Evolutionary conservation across 2,888 invertebrate species (phyloP), one percentile per base, ranked within the genome.

Genomic region (Meiosimyza decipiens): DNA sequence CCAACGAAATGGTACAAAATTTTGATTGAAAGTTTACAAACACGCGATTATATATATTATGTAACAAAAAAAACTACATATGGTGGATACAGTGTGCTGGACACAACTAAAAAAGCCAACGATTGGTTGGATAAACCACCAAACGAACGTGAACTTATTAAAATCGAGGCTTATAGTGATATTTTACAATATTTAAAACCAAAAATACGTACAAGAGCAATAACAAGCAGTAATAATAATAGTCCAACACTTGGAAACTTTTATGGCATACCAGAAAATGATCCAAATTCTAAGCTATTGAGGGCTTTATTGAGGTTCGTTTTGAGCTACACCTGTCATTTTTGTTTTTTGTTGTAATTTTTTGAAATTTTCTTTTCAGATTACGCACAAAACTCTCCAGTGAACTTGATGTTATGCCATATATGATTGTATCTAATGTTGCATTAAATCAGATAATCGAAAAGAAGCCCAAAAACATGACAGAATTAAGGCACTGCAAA

Each of bases 381-480:
- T 72, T 78, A 16, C 80, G 82, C 13, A 71, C 74, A 7, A 74
- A 74, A n/a, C 63, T 81, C 6, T 80, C 82, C 5, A 74, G 71
- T 16, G 73, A 78, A 13, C 73, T 77, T 55, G 89, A 90, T 74
- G 88, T 89, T 75, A 90, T 90, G 84, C 92, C 91, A 0, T 91
- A 91, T 80, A 89, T 90, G 85, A 88, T 92, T 16, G 90, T 90
- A 50, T 90, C 90, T 70, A 91, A 92, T 81, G 89, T 88, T 73
- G 89, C 89, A 16, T 82, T 92, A 28, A 85, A 90, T 74, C 88
- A 90, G 78, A 86, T 92, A 79, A 89, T 90, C 1, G 81, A 84
- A 55, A 69, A 80, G 59, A 88, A 88, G 78, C 91, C 91, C 1
- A 82, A 82, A 18, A 87, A 82, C 50, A 77, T 89, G 63, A 81